phyloP scores from a whole-genome alignment of 2,888 invertebrate species.

The Hydropsyche betteni region DNA sequence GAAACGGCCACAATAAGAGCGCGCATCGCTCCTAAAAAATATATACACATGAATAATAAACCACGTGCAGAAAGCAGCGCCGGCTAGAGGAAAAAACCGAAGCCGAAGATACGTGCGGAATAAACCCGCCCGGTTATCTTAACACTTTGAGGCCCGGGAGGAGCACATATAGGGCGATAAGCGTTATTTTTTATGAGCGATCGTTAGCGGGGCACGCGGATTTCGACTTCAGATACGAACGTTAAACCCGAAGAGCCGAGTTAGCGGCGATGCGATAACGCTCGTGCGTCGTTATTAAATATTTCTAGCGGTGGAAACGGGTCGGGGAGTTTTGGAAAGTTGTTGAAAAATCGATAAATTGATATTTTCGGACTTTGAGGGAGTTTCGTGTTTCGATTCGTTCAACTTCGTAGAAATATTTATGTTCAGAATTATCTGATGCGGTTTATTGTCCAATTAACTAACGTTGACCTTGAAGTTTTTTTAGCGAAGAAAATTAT shows the following conservation, averaged over 20 bases:
- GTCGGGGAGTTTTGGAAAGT: no score
- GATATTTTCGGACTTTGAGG: no score
- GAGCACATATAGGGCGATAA: slow-evolving; percentile 27
- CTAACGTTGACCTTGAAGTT: no score
- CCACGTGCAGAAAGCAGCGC: no score
- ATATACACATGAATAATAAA: background rate
- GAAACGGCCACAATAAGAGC: background rate
- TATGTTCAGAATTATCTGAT: no score
- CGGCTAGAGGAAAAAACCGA: no score
- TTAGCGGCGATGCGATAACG: slow-evolving; percentile 15
- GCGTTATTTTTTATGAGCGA: slow-evolving; percentile 46
- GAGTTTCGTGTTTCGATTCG: no score
- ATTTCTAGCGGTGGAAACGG: no score
- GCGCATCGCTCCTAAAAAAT: background rate
- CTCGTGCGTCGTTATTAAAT: background rate
- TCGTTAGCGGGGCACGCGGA: slow-evolving; percentile 41
- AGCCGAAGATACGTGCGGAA: background rate
- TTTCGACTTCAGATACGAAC: slow-evolving; percentile 17
- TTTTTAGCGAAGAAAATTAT: no score
- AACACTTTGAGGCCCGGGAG: background rate
- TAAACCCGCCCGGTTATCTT: slow-evolving; percentile 27
- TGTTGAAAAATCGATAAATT: no score
- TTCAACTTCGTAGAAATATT: no score
- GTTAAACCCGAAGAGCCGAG: background rate
- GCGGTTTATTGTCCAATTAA: no score